phyloP scores from a whole-genome alignment of 2,888 invertebrate genomes.

The Andrena trimmerana region DNA sequence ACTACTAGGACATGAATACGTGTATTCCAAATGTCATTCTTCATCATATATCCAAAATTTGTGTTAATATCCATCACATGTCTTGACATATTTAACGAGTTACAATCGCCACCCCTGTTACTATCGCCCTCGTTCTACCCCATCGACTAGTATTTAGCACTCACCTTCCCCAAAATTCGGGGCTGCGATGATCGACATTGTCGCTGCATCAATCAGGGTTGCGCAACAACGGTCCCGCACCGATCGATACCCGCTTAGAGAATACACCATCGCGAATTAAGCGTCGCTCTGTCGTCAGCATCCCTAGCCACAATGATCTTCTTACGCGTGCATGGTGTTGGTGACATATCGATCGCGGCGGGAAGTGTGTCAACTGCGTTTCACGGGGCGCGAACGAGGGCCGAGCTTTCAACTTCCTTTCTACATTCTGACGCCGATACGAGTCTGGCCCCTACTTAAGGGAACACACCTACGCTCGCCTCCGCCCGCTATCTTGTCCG shows the following conservation, averaged over 20 bases:
- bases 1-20: too few species aligned
- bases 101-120: too few species aligned
- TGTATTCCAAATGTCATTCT: too few species aligned
- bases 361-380: conserved; percentile 69
- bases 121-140: too few species aligned
- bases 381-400: conserved; percentile 30
- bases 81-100: too few species aligned
- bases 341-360: conserved; percentile 62
- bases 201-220: conserved; percentile 21
- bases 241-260: conserved; percentile 35
- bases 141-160: background rate
- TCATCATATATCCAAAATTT: too few species aligned
- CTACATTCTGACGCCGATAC: conserved; percentile 39
- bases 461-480: conserved; percentile 41
- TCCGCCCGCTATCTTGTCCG: conserved; percentile 44
- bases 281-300: conserved; percentile 28
- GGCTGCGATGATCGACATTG: conserved; percentile 26
- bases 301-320: conserved; percentile 57
- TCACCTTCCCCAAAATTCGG: conserved; percentile 19
- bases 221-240: background rate
- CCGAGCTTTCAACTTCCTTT: conserved; percentile 57
- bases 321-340: conserved; percentile 54
- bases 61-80: too few species aligned
- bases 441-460: conserved; percentile 26
- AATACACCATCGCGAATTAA: conserved; percentile 67